A percentile compares a stretch with the other conserved stretches of the same genome.
Conservation (phyloP, 2,888 invertebrate genomes). For the Drosophila kanekoi region DNA sequence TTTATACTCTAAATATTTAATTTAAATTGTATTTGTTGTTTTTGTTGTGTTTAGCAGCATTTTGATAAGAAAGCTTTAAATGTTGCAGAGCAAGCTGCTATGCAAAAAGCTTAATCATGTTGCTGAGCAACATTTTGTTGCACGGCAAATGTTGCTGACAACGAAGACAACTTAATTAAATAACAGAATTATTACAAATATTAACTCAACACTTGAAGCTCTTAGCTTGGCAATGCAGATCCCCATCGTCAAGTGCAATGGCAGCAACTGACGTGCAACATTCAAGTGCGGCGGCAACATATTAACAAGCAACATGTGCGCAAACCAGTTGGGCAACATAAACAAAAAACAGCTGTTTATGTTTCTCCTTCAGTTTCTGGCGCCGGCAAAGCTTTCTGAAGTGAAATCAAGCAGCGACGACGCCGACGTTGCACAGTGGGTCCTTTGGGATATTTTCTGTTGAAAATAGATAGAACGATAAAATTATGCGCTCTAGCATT, state of each 20-base stretch:
- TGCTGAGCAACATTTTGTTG: slow-evolving; percentile 24
- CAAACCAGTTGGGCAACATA: slow-evolving; percentile 73
- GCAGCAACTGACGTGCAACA: slow-evolving; percentile 40
- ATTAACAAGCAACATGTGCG: slow-evolving; percentile 48
- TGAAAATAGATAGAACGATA: not conserved
- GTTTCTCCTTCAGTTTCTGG: slow-evolving; percentile 38
- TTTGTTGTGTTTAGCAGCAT: not conserved
- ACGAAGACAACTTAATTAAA: slow-evolving; percentile 40
- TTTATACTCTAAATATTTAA: too few species aligned
- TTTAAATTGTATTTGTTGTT: not conserved
- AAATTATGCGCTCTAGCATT: too few species aligned
- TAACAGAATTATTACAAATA: slow-evolving; percentile 40
- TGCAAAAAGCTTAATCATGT: slow-evolving; percentile 57
- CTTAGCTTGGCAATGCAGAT: slow-evolving; percentile 18
- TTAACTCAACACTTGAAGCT: slow-evolving; percentile 60
- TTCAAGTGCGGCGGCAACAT: slow-evolving; percentile 57
- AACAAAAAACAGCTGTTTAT: slow-evolving; percentile 80
- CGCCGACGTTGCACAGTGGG: slow-evolving; percentile 48
- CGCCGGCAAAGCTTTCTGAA: slow-evolving; percentile 76
- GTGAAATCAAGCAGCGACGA: slow-evolving; percentile 69
- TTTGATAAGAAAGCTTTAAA: slow-evolving; percentile 69
- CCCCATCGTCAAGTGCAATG: slow-evolving; percentile 37
- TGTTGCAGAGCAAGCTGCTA: slow-evolving; percentile 20
- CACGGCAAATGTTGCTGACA: slow-evolving; percentile 22
- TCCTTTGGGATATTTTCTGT: not conserved